Conservation (phyloP, 2,797 vertebrate species). For the Pitangus sulphuratus region DNA sequence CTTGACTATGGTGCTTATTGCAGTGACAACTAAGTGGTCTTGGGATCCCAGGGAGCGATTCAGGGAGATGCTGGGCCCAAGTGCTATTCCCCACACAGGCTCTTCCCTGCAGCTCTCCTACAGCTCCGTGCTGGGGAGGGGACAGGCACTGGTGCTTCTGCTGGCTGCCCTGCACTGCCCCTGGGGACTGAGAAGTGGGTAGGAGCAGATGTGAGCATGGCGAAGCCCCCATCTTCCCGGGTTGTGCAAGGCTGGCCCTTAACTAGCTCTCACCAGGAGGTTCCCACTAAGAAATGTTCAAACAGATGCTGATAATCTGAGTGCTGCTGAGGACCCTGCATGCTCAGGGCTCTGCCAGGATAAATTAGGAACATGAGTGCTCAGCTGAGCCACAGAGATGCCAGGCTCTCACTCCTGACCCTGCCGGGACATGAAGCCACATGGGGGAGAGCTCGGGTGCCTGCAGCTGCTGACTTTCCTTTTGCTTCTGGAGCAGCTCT, state of each 20-base stretch:
- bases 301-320: slow-evolving; percentile 16
- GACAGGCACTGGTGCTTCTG: not conserved
- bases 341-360: not conserved
- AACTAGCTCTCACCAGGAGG: not conserved
- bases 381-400: not conserved
- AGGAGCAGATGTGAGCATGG: not conserved
- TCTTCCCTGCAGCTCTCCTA: not conserved
- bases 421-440: not conserved
- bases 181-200: not conserved
- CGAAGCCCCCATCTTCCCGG: not conserved
- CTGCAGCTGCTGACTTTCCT: not conserved
- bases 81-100: not conserved
- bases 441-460: not conserved
- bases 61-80: not conserved
- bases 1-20: not conserved
- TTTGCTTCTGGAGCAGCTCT: not conserved
- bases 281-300: not conserved
- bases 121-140: accelerated
- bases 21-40: not conserved
- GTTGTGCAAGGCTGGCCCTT: not conserved
- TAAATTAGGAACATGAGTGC: not conserved
- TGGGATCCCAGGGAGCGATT: not conserved
- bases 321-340: not conserved
- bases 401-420: not conserved
- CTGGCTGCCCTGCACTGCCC: not conserved